Conservation (phyloP, 1,140 invertebrate species). For the Laupala kohalensis region DNA sequence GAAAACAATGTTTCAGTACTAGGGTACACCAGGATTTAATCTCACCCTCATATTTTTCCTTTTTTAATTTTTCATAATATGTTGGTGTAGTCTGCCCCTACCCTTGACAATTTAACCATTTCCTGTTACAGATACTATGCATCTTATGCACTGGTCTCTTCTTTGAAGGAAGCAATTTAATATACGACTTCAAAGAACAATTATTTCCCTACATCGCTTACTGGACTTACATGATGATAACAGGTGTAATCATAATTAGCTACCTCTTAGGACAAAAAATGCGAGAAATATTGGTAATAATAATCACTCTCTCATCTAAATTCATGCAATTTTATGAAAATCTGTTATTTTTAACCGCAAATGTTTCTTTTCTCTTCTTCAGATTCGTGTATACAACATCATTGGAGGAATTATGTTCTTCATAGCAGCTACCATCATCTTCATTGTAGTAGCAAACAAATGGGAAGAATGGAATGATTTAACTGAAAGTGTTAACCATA, state of each 20-base stretch:
- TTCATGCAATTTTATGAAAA: background rate
- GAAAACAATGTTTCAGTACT: too few relatives aligned
- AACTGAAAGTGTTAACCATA: too few relatives aligned
- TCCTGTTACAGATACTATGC: background rate
- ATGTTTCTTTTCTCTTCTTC: background rate
- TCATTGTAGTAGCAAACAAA: background rate
- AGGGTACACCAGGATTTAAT: too few relatives aligned
- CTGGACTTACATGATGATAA: background rate
- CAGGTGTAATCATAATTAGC: background rate
- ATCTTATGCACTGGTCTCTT: background rate
- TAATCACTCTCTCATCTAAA: background rate
- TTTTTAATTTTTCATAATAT: too few relatives aligned
- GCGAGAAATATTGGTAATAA: background rate
- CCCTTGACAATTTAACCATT: too few relatives aligned
- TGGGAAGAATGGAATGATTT: background rate
- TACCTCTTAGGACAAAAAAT: background rate
- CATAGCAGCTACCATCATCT: background rate
- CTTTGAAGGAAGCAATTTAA: background rate
- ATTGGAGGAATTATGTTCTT: background rate
- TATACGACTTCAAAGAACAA: background rate
- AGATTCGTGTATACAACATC: background rate
- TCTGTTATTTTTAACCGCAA: background rate
- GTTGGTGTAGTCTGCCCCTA: too few relatives aligned
- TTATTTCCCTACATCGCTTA: background rate
- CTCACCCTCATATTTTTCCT: too few relatives aligned